phyloP scores from a whole-genome alignment of 2,797 vertebrate genomes.

The Hybognathus amarus region DNA sequence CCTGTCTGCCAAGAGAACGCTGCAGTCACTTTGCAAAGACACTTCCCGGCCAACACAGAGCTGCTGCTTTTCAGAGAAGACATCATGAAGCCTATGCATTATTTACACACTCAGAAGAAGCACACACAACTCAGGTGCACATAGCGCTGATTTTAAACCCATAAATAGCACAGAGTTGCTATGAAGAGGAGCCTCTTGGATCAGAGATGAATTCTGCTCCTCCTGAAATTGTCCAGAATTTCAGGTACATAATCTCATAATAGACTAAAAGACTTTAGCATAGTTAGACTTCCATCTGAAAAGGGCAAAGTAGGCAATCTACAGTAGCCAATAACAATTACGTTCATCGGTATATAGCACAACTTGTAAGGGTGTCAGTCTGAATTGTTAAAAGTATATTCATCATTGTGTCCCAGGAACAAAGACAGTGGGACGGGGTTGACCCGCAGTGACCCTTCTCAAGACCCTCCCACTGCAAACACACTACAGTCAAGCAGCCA shows the following conservation, averaged over 20 bases:
- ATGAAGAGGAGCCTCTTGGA: neutral
- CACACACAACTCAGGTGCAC: slow-evolving; percentile 18
- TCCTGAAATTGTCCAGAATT: neutral
- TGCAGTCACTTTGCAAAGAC: neutral
- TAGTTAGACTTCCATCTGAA: neutral
- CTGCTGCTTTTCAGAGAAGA: neutral
- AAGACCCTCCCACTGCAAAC: neutral
- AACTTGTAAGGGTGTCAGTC: slow-evolving; percentile 31
- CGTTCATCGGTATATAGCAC: neutral
- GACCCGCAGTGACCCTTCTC: slow-evolving; percentile 25
- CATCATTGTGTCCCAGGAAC: slow-evolving; percentile 19
- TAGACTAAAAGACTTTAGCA: neutral
- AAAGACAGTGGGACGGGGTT: neutral
- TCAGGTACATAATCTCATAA: neutral
- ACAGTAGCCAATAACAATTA: neutral
- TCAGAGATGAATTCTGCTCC: neutral
- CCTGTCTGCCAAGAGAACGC: slow-evolving; percentile 17
- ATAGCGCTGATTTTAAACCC: neutral
- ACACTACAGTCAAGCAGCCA: neutral
- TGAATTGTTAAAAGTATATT: slow-evolving; percentile 65
- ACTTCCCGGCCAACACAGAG: slow-evolving; percentile 8
- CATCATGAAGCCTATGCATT: slow-evolving; percentile 30
- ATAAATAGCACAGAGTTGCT: neutral
- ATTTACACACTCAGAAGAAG: slow-evolving; percentile 35
- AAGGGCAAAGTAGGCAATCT: neutral